Base-by-base conservation (phyloP, 2,113 vertebrate species). In the Chionodraco myersi region DNA sequence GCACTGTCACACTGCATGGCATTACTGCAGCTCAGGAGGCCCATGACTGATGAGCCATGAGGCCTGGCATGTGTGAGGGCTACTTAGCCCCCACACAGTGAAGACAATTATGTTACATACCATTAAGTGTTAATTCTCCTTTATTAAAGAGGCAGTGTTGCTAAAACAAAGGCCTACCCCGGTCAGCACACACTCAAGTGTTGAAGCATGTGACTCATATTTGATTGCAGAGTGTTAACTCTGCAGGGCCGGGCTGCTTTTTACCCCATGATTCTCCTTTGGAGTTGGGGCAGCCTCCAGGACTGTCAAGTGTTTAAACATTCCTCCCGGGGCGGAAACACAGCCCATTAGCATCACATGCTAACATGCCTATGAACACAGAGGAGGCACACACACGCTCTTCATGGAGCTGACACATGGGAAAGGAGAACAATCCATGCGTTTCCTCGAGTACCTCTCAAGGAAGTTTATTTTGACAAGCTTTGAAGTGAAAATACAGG, bases 321-420 rank as follows among this genome's bases (percentile, higher is more conserved):
- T 92, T 90, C 85, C 80, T 83, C 72, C 72, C 26, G 3, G n/a
- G 21, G 82, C 21, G 79, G 86, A 92, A 89, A 86, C 77, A 88
- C 73, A 54, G 84, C 14, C 86, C 91, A 90, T 94, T 91, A 88
- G 86, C 89, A 86, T 93, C 77, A 66, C 85, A 79, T 91, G 90
- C 81, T 85, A 88, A 90, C 83, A 80, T 52, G 78, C 83, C n/a
- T 15, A 23, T 30, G 68, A 64, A 75, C 69, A 76, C 63, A 76
- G 80, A n/a, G 68, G 80, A 9, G 76, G 76, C 34, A 54, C 63
- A 49, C 68, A 54, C 12, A 53, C 44, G 41, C 71, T 47, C 63
- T 12, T 73, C 56, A 51, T 52, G 68, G 26, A 8, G 15, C 49
- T 36, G 44, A 53, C 72, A 85, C 75, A 77, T 30, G 60, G 44